Percentiles rank a stretch among this genome's conserved stretches.
These are phyloP conservation scores for Orientallactaga bullata DNA, from an alignment of 2,113 vertebrate species.

Conservation along the genomic window DNA sequence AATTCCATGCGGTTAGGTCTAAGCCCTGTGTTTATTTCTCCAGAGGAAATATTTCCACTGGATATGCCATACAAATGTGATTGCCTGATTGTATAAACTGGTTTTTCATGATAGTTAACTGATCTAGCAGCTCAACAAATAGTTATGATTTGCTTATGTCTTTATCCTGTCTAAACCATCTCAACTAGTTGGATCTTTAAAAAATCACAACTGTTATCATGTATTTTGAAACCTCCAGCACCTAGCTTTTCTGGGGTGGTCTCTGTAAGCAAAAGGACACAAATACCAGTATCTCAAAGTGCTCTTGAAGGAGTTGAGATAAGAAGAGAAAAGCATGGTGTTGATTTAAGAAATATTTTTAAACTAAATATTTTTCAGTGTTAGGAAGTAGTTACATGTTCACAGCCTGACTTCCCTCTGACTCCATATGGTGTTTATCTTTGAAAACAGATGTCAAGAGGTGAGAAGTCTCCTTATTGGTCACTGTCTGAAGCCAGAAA, in stretches of 20 bases:
- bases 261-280: not conserved
- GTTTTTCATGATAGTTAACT: not conserved
- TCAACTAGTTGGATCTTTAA: not conserved
- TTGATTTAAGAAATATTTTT: not conserved
- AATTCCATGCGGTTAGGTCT: not conserved
- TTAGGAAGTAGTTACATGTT: no score
- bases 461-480: not conserved
- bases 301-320: not conserved
- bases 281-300: not conserved
- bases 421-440: not conserved
- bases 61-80: not conserved
- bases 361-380: not conserved
- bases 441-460: not conserved
- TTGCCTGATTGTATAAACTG: not conserved
- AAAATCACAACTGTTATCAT: not conserved
- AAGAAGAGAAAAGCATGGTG: not conserved
- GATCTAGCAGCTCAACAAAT: slow-evolving; percentile 34
- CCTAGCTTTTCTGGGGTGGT: not conserved
- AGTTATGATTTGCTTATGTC: not conserved
- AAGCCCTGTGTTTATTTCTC: not conserved
- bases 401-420: not conserved
- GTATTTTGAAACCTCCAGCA: not conserved
- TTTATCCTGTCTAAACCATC: not conserved
- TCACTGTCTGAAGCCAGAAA: not conserved
- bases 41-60: slow-evolving; percentile 38